Percentiles rank a stretch among this genome's conserved stretches.
These are phyloP conservation scores for Gallinago media DNA, from an alignment of 2,113 vertebrate genomes.

Conservation along the genomic window DNA sequence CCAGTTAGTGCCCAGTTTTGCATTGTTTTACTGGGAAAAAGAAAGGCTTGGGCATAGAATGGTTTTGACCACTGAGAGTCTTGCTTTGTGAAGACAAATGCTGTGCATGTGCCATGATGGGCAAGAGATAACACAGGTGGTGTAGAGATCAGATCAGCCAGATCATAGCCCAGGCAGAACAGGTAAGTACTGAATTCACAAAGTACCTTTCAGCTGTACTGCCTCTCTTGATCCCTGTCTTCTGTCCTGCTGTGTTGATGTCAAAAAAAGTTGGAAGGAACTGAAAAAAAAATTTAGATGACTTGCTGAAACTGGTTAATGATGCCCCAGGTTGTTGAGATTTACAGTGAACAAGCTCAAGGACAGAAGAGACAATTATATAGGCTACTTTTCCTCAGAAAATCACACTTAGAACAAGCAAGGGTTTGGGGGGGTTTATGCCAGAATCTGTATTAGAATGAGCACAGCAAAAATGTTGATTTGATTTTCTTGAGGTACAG, in stretches of 20 bases:
- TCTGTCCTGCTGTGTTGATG: not conserved
- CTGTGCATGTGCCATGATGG: not conserved
- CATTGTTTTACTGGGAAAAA: not conserved
- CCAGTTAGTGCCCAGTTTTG: not conserved
- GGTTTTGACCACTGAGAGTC: not conserved
- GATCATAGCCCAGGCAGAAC: not conserved
- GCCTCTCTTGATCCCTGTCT: not conserved
- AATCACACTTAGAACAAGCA: not conserved
- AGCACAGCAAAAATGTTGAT: not conserved
- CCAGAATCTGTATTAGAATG: not conserved
- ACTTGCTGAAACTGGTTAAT: not conserved
- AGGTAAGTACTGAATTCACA: not conserved
- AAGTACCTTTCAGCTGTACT: not conserved
- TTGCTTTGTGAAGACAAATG: not conserved
- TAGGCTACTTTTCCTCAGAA: not conserved
- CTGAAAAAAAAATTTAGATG: not conserved
- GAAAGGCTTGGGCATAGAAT: not conserved
- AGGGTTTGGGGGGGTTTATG: not conserved
- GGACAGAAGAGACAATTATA: not conserved
- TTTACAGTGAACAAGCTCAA: not conserved
- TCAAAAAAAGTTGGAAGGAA: not conserved
- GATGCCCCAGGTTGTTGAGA: not conserved
- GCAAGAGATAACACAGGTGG: not conserved
- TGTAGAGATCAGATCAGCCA: not conserved
- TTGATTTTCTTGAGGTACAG: not conserved